These are phyloP conservation scores for Troides helena DNA, from an alignment of 2,888 invertebrate genomes.

Conservation along the genomic window DNA sequence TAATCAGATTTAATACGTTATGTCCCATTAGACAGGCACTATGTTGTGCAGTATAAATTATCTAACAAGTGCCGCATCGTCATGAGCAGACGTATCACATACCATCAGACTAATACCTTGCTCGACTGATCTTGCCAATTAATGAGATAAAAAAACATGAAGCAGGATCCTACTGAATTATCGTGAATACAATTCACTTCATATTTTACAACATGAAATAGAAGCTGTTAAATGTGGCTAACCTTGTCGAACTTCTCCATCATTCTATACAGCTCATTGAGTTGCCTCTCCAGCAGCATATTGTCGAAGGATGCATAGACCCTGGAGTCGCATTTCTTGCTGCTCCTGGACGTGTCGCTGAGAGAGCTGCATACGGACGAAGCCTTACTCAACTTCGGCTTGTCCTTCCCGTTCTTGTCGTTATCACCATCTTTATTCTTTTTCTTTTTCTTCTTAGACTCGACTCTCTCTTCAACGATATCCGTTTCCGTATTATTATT, in stretches of 20 bases:
- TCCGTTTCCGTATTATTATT: slow-evolving; percentile 17
- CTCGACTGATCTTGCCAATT: too few species aligned
- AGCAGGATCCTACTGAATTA: too few species aligned
- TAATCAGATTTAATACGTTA: too few species aligned
- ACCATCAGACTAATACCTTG: too few species aligned
- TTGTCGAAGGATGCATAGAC: slow-evolving; percentile 59
- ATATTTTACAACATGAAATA: too few species aligned
- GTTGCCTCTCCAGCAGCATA: slow-evolving; percentile 71
- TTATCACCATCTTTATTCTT: slow-evolving; percentile 36
- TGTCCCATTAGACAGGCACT: too few species aligned
- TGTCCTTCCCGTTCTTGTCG: slow-evolving; percentile 32
- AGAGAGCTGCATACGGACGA: slow-evolving; percentile 64
- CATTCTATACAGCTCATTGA: slow-evolving; percentile 77
- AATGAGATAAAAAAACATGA: too few species aligned
- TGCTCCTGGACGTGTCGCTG: slow-evolving; percentile 58
- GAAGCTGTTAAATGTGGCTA: slow-evolving; percentile 17
- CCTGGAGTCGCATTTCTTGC: slow-evolving; percentile 41
- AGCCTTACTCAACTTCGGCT: slow-evolving; percentile 50
- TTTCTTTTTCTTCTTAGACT: slow-evolving; percentile 38
- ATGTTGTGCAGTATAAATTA: too few species aligned
- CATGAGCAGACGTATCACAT: too few species aligned
- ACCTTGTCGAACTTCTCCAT: slow-evolving; percentile 60
- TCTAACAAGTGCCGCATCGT: too few species aligned
- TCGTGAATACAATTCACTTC: too few species aligned
- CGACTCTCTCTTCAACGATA: slow-evolving; percentile 34